These are phyloP conservation scores for Drosophila recens DNA, from an alignment of 2,888 invertebrate species.

Conservation along the genomic window DNA sequence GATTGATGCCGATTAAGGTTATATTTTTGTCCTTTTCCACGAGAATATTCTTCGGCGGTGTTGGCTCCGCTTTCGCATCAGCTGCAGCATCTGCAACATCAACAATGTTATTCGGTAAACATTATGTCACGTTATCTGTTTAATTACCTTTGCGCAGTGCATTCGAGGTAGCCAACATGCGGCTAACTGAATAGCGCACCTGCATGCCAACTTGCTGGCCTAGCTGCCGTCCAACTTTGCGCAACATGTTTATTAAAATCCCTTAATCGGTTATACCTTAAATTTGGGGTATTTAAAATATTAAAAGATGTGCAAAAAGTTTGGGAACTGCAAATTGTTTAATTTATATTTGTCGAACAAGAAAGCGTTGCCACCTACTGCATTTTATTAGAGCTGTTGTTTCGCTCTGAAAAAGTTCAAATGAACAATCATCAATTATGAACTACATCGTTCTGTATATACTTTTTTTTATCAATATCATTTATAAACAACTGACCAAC, in stretches of 20 bases:
- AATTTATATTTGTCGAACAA: conserved; percentile 29
- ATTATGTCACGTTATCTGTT: conserved; percentile 60
- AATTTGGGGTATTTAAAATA: conserved; percentile 13
- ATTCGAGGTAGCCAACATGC: conserved; percentile 58
- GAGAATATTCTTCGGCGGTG: conserved; percentile 72
- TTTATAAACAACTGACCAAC: too few species aligned
- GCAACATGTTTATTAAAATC: conserved; percentile 61
- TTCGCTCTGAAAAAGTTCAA: too few species aligned
- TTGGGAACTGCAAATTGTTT: conserved; percentile 11
- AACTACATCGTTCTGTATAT: too few species aligned
- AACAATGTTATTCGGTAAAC: conserved; percentile 18
- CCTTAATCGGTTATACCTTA: not conserved
- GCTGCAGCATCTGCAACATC: conserved; percentile 45
- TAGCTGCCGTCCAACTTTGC: conserved; percentile 57
- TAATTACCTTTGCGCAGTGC: conserved; percentile 62
- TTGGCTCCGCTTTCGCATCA: conserved; percentile 28
- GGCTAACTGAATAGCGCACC: conserved; percentile 40
- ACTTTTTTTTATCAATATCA: too few species aligned
- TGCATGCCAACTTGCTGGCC: conserved; percentile 52
- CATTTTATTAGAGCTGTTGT: too few species aligned
- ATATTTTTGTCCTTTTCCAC: conserved; percentile 88
- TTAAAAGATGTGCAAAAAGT: conserved; percentile 4
- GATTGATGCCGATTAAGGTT: conserved; percentile 94
- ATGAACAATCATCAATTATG: too few species aligned
- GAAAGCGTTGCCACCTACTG: conserved; percentile 26